Evolutionary conservation across 1,140 invertebrate species (phyloP).

Genomic region (Lepidurus arcticus): DNA sequence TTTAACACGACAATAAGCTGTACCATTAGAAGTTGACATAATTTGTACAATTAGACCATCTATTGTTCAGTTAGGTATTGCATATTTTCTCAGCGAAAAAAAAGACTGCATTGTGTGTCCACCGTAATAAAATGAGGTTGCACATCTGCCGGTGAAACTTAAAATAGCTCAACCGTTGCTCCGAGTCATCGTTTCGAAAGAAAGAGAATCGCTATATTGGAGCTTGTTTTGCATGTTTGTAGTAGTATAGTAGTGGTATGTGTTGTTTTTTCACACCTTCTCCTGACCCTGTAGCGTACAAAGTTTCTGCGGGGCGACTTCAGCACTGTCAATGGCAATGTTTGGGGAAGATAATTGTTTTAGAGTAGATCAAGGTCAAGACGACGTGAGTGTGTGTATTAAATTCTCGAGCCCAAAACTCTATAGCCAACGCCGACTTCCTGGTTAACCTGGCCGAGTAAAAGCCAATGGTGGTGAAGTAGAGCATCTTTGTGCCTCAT

Average conservation of each 20-base stretch:
- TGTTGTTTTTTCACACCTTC: too few relatives aligned
- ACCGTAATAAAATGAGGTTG: not conserved
- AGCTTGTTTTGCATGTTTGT: too few relatives aligned
- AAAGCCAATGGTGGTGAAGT: not conserved
- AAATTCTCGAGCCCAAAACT: not conserved
- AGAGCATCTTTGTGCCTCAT: slow-evolving; percentile 13
- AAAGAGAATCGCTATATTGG: too few relatives aligned
- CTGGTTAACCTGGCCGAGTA: slow-evolving; percentile 20
- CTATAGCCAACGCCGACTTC: not conserved
- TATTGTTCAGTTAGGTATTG: too few relatives aligned
- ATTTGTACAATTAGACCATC: too few relatives aligned
- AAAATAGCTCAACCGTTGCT: not conserved
- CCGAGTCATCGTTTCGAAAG: too few relatives aligned
- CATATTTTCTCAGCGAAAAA: not conserved
- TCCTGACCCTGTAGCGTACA: too few relatives aligned
- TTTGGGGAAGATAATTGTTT: not conserved
- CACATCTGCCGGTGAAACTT: not conserved
- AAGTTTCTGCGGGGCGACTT: too few relatives aligned
- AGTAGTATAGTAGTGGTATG: too few relatives aligned
- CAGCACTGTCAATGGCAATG: too few relatives aligned
- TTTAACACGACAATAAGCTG: too few relatives aligned
- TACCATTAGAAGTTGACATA: too few relatives aligned
- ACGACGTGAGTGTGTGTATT: not conserved
- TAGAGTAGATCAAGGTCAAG: not conserved
- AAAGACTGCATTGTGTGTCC: not conserved